These are phyloP conservation scores for Halcyon malimbica DNA, from an alignment of 2,113 vertebrate genomes.

Conservation along the genomic window DNA sequence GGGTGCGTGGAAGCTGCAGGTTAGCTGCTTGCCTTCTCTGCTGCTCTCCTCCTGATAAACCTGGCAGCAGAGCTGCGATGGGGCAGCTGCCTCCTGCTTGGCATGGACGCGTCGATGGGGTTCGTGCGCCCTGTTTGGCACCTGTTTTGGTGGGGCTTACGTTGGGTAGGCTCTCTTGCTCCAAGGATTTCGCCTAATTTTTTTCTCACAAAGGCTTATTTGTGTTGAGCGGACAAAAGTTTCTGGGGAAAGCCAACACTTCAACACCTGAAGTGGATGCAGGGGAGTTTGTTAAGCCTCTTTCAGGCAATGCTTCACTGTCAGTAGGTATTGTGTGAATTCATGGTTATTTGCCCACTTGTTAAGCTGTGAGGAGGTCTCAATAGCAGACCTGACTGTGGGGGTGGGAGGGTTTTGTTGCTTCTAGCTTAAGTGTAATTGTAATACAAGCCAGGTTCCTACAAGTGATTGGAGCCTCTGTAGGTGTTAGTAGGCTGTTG, in stretches of 20 bases:
- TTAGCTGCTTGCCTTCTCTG: too few species aligned
- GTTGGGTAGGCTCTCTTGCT: background rate
- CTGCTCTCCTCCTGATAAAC: too few species aligned
- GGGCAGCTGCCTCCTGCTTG: fast-evolving
- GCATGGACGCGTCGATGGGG: fast-evolving
- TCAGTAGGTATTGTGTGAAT: background rate
- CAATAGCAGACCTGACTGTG: background rate
- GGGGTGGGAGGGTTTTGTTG: background rate
- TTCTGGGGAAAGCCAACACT: background rate
- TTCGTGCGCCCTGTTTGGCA: background rate
- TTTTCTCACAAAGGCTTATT: background rate
- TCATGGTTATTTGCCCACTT: background rate
- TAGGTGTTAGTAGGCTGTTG: background rate
- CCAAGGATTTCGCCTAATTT: background rate
- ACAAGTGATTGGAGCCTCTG: background rate
- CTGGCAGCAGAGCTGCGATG: background rate
- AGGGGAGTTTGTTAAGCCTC: background rate
- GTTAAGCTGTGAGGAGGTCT: background rate
- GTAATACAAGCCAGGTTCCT: background rate
- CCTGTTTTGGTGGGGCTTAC: background rate
- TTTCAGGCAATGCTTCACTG: background rate
- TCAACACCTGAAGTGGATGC: background rate
- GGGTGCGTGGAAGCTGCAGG: background rate
- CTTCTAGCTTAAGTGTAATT: background rate
- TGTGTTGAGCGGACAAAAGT: background rate